Conservation (phyloP, 2,888 invertebrate species). For the Gonocerus acuteangulatus region DNA sequence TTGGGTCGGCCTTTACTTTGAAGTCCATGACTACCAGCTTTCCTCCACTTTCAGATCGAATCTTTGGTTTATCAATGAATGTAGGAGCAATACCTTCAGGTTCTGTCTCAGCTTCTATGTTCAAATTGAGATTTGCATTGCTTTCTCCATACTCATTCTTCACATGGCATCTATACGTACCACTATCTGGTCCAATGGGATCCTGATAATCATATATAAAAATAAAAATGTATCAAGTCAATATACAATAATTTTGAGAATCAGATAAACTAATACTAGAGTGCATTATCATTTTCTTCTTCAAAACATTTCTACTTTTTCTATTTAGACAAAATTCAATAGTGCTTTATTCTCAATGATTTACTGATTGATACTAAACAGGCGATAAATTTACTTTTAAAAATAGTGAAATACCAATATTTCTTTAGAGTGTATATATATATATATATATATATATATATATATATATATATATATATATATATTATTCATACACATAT, state of each 20-base stretch:
- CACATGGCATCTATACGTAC: constrained; percentile 87
- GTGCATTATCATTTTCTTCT: no score
- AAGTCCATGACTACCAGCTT: constrained; percentile 83
- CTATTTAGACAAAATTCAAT: no score
- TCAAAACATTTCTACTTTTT: neutral
- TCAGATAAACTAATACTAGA: no score
- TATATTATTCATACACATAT: no score
- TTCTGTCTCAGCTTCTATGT: constrained; percentile 94
- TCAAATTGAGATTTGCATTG: constrained; percentile 91
- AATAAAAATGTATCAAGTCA: neutral
- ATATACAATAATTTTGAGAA: neutral
- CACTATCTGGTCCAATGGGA: constrained; percentile 72
- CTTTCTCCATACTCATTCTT: constrained; percentile 94
- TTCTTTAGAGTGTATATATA: no score
- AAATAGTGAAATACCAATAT: no score
- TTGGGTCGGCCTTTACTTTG: constrained; percentile 72
- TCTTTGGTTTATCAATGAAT: constrained; percentile 84
- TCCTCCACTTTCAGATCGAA: constrained; percentile 73
- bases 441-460: no score
- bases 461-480: no score
- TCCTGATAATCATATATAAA: constrained; percentile 50
- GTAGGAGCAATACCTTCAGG: constrained; percentile 89
- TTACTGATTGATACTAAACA: no score
- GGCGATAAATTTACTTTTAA: no score
- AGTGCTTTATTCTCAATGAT: no score